Conservation (phyloP, 2,888 invertebrate species). For the Hylaea fasciaria region DNA sequence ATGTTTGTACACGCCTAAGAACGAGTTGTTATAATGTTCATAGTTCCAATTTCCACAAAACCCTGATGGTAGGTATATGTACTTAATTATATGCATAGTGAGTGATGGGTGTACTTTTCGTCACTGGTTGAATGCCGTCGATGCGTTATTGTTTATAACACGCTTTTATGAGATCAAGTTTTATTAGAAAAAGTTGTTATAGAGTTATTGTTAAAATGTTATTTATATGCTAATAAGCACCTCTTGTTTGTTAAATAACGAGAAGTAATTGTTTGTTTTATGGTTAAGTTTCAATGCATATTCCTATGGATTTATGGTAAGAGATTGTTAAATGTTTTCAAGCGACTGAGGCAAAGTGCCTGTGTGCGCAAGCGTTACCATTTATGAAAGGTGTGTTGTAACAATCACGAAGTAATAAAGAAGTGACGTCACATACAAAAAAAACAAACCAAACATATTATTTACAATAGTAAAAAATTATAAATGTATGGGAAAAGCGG, state of each 20-base stretch:
- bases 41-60: no score
- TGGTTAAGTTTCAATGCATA: neutral
- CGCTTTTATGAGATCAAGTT: no score
- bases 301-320: neutral
- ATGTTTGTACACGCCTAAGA: no score
- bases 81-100: no score
- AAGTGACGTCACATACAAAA: constrained; percentile 32
- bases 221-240: no score
- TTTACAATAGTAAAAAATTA: constrained; percentile 39
- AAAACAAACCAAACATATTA: constrained; percentile 31
- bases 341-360: neutral
- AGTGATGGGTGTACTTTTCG: no score
- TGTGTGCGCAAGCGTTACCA: constrained; percentile 14
- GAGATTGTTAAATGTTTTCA: neutral
- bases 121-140: no score
- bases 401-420: constrained; percentile 27
- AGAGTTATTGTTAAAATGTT: no score
- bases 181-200: no score
- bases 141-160: no score
- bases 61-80: no score
- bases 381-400: constrained; percentile 1
- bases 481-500: constrained; percentile 41
- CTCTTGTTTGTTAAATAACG: neutral
- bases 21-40: no score
- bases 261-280: neutral